A percentile compares a stretch with the other conserved stretches of the same genome.
These are phyloP conservation scores for Bubo bubo DNA, from an alignment of 2,113 vertebrate species.

Conservation along the genomic window DNA sequence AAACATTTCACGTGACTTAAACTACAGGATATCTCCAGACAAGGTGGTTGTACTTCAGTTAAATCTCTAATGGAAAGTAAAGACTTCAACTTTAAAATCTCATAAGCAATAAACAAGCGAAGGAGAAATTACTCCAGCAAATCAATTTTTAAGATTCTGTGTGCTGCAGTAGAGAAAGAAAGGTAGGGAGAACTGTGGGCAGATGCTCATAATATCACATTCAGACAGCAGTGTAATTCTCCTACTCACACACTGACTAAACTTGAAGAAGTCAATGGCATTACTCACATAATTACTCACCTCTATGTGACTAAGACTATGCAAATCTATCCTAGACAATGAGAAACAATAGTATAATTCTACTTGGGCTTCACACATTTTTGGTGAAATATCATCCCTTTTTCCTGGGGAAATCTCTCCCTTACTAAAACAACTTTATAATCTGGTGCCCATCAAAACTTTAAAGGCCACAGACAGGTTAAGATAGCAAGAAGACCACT, in stretches of 20 bases:
- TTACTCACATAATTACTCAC: conserved; percentile 25
- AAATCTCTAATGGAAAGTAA: conserved; percentile 23
- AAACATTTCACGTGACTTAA: background rate
- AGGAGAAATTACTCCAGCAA: background rate
- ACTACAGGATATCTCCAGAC: background rate
- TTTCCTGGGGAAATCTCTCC: background rate
- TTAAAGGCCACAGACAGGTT: background rate
- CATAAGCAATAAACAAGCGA: background rate
- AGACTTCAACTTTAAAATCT: background rate
- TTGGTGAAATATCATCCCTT: background rate
- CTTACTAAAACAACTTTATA: background rate
- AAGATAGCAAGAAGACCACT: background rate
- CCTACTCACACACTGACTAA: background rate
- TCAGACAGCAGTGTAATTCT: background rate
- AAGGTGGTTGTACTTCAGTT: background rate
- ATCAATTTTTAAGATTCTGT: background rate
- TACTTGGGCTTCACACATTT: background rate
- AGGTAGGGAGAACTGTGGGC: background rate
- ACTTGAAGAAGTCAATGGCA: background rate
- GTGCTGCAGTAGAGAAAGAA: background rate
- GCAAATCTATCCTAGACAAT: background rate
- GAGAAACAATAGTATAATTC: background rate
- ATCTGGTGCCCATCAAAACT: background rate
- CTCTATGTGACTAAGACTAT: background rate
- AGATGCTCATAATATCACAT: background rate